Conservation (phyloP, 1,140 invertebrate genomes). For the Wasmannia auropunctata region DNA sequence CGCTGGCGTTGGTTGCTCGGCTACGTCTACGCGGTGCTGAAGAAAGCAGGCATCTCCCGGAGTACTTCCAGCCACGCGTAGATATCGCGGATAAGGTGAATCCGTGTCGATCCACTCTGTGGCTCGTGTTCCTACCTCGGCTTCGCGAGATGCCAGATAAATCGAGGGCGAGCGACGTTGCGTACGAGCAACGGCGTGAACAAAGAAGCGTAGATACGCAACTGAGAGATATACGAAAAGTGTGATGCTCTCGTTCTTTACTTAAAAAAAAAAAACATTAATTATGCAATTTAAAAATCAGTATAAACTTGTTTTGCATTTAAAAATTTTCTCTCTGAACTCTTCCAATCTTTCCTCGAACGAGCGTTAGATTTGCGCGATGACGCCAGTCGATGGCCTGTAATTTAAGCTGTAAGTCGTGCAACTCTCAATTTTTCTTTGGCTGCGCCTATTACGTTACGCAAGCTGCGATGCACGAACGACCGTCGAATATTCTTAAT, state of each 20-base stretch:
- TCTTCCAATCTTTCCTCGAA: too few relatives aligned
- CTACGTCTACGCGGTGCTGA: conserved; percentile 23
- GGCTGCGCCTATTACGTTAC: background rate
- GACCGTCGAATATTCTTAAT: background rate
- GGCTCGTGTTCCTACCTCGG: conserved; percentile 25
- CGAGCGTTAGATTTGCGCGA: background rate
- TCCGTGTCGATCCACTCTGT: conserved; percentile 49
- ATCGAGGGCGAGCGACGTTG: conserved; percentile 21
- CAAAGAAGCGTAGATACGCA: background rate
- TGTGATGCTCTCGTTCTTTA: background rate
- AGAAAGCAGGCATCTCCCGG: conserved; percentile 37
- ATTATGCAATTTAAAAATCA: background rate
- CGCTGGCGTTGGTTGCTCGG: conserved; percentile 19
- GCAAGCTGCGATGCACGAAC: background rate
- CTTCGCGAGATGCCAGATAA: conserved; percentile 51
- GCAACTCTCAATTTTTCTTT: background rate
- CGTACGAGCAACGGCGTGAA: conserved; percentile 5
- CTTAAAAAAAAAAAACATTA: too few relatives aligned
- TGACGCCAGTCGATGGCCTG: background rate
- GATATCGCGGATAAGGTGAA: conserved; percentile 54
- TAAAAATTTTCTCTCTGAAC: background rate
- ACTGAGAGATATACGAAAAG: background rate
- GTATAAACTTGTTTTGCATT: background rate
- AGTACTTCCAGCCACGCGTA: conserved; percentile 38
- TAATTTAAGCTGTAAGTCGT: background rate